These are phyloP conservation scores for Pelobates fuscus DNA, from an alignment of 2,113 vertebrate genomes.

Conservation along the genomic window DNA sequence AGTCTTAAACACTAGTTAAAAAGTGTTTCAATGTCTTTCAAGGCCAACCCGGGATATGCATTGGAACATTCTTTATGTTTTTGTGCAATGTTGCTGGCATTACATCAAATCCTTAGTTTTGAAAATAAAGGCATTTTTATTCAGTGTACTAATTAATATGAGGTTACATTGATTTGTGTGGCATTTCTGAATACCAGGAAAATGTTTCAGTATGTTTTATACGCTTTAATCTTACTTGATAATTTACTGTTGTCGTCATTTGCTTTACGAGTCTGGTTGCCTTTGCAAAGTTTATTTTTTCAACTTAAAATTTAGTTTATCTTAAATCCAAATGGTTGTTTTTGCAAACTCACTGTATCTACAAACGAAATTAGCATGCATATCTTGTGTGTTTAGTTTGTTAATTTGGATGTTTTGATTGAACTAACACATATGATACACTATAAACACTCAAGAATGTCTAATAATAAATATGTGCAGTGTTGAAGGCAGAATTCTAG, in stretches of 20 bases:
- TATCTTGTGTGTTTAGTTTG: conserved; percentile 49
- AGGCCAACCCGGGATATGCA: no score
- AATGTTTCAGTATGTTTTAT: conserved; percentile 13
- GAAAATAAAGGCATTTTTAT: no score
- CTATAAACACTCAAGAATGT: conserved; percentile 44
- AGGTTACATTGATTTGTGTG: neutral
- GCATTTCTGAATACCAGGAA: conserved; percentile 1
- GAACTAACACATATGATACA: conserved; percentile 47
- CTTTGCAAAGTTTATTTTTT: conserved; percentile 36
- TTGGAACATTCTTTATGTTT: no score
- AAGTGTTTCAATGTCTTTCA: no score
- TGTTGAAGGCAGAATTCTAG: conserved; percentile 26
- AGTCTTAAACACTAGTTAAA: no score
- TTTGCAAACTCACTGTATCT: conserved; percentile 49
- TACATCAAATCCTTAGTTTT: no score
- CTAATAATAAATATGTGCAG: conserved; percentile 47
- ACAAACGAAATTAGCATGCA: conserved; percentile 52
- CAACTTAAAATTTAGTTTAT: conserved; percentile 46
- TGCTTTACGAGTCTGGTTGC: conserved; percentile 27
- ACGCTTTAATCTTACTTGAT: neutral
- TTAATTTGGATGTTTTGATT: conserved; percentile 51
- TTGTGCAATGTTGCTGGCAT: no score
- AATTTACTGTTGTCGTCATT: conserved; percentile 33
- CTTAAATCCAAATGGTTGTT: conserved; percentile 49
- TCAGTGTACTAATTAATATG: neutral